Percentiles rank a stretch among this genome's conserved stretches.
These are phyloP conservation scores for Trichopria drosophilae DNA, from an alignment of 2,888 invertebrate species.

Conservation along the genomic window DNA sequence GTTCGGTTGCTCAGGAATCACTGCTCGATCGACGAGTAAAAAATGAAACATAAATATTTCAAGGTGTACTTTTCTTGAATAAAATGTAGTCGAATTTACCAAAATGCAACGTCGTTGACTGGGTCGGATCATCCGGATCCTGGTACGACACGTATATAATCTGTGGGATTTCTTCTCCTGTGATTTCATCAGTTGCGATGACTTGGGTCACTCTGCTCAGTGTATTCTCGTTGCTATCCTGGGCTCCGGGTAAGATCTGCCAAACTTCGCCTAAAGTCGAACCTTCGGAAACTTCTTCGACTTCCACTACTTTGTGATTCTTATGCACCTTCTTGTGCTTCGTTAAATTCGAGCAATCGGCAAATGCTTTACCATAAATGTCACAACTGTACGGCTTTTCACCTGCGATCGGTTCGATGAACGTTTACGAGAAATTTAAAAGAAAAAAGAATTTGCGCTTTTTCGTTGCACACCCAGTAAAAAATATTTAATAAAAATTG, in stretches of 20 bases:
- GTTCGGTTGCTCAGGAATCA: slow-evolving; percentile 7
- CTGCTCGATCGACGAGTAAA: no score
- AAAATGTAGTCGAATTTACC: slow-evolving; percentile 37
- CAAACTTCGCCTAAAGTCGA: no score
- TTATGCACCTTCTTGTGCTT: slow-evolving; percentile 71
- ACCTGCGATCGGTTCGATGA: no score
- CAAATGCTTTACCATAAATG: slow-evolving; percentile 73
- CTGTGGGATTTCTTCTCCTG: slow-evolving; percentile 55
- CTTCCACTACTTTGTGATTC: no score
- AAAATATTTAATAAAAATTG: no score
- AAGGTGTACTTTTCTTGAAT: slow-evolving; percentile 6
- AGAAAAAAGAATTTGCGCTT: no score
- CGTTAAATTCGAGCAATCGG: slow-evolving; percentile 75
- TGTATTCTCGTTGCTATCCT: slow-evolving; percentile 42
- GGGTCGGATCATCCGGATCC: slow-evolving; percentile 57
- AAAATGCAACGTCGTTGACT: slow-evolving; percentile 55
- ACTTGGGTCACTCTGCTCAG: no score
- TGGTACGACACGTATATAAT: slow-evolving; percentile 62
- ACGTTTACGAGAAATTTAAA: no score
- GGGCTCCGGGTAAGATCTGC: slow-evolving; percentile 50
- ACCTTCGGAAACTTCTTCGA: no score
- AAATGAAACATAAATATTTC: slow-evolving; percentile 1
- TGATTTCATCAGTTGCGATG: slow-evolving; percentile 46
- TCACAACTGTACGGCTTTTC: slow-evolving; percentile 74
- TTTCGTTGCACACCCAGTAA: no score